These are phyloP conservation scores for Sesia apiformis DNA, from an alignment of 2,888 invertebrate species.

Conservation along the genomic window DNA sequence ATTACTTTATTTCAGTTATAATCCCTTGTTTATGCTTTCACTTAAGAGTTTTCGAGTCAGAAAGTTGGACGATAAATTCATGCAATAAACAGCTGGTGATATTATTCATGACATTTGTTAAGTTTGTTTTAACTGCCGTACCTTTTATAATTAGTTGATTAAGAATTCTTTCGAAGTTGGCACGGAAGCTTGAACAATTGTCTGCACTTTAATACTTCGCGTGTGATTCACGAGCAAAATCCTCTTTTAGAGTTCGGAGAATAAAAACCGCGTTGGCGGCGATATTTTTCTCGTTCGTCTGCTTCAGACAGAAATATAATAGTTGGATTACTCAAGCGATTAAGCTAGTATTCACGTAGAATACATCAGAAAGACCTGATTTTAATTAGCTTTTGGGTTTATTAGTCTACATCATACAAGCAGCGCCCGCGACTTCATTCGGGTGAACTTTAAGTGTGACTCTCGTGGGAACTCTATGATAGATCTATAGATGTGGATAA, in stretches of 20 bases:
- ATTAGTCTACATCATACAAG: too few species aligned
- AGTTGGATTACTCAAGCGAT: too few species aligned
- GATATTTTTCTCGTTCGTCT: too few species aligned
- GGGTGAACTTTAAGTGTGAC: too few species aligned
- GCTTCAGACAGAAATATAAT: too few species aligned
- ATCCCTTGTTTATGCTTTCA: constrained; percentile 59
- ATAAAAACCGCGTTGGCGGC: not conserved
- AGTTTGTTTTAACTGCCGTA: constrained; percentile 56
- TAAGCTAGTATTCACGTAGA: too few species aligned
- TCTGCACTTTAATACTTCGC: constrained; percentile 12
- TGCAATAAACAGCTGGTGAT: constrained; percentile 63
- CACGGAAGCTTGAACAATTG: constrained; percentile 19
- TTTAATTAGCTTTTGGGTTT: too few species aligned
- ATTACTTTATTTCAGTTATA: constrained; percentile 42
- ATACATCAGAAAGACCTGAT: too few species aligned
- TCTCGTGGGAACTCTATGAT: too few species aligned
- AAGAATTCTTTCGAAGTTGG: constrained; percentile 37
- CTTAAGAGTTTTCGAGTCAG: constrained; percentile 55
- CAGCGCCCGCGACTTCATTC: too few species aligned
- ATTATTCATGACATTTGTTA: constrained; percentile 61
- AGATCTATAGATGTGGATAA: too few species aligned
- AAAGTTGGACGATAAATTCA: constrained; percentile 59
- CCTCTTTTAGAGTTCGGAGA: not conserved
- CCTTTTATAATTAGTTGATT: constrained; percentile 53
- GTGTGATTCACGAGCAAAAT: constrained; percentile 1